phyloP scores from a whole-genome alignment of 2,113 vertebrate genomes.

The Mus musculus region DNA sequence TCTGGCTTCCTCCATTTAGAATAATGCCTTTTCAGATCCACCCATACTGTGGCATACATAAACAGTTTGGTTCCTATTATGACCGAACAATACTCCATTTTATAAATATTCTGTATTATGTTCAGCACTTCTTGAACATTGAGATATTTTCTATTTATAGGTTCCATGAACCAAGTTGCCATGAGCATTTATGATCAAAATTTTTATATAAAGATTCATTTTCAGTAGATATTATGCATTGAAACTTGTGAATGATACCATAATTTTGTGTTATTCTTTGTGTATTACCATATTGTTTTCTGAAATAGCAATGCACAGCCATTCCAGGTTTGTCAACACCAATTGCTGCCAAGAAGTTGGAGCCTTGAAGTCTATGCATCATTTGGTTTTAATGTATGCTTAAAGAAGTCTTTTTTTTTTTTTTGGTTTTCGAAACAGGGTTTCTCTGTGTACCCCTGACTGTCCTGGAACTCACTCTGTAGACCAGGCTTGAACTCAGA shows the following conservation, averaged over 20 bases:
- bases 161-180: not conserved
- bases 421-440: too few relatives aligned
- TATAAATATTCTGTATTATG: not conserved
- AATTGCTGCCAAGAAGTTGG: not conserved
- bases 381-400: not conserved
- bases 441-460: too few relatives aligned
- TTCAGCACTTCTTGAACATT: not conserved
- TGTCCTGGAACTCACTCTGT: too few relatives aligned
- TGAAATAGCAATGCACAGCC: not conserved
- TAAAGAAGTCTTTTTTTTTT: not conserved
- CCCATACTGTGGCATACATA: not conserved
- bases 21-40: not conserved
- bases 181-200: not conserved
- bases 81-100: not conserved
- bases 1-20: not conserved
- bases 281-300: not conserved
- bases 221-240: not conserved
- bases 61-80: not conserved
- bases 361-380: not conserved
- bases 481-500: too few relatives aligned
- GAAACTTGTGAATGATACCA: not conserved
- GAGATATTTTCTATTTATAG: not conserved
- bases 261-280: conserved; percentile 21
- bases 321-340: not conserved
- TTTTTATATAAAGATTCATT: not conserved